Base-by-base conservation (phyloP, 1,140 invertebrate genomes). In the Yoshiicerus persimilis region DNA sequence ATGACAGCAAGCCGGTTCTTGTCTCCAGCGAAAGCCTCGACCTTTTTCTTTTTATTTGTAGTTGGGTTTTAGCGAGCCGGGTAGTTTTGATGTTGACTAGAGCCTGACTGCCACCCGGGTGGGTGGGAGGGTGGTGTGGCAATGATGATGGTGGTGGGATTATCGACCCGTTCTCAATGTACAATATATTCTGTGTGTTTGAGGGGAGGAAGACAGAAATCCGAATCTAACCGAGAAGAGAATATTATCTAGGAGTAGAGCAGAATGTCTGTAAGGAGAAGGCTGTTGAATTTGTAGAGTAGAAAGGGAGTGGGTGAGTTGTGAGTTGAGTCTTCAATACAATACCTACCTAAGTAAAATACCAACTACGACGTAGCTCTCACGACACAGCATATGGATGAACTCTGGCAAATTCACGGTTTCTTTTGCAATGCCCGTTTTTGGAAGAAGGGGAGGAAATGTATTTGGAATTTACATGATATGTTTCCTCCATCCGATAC, bases 201-300 rank as follows among this genome's bases (percentile, higher is more conserved):
- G 75, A 80, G 75, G 75, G 75, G 75, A 80, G 75, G 75, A 80
- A 80, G 75, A 80, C 75, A 80, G 75, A 80, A 80, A 80, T 80
- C 75, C 75, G 75, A 80, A 80, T 80, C 75, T 80, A 80, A 80
- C 75, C 75, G 75, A 80, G 75, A 80, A 80, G 75, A 80, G 75
- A 80, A 80, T 80, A 80, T n/a, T 80, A 70, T 27, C 66, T 56
- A 56, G 47, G 47, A 56, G 16, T 13, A 41, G 9, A 13, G 39
- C 39, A 41, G 9, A 11, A 41, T 13, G 39, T 41, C 39, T 41
- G 9, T 41, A 9, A 11, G 39, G 10, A n/a, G n/a, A n/a, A n/a
- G 13, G 13, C 47, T 56, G 47, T 56, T 56, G 47, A 36, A 34
- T 80, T 80, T 80, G 75, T 34, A 80, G 75, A 34, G 38, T 32